phyloP scores from a whole-genome alignment of 2,797 vertebrate species.

The Poeciliopsis gracilis region DNA sequence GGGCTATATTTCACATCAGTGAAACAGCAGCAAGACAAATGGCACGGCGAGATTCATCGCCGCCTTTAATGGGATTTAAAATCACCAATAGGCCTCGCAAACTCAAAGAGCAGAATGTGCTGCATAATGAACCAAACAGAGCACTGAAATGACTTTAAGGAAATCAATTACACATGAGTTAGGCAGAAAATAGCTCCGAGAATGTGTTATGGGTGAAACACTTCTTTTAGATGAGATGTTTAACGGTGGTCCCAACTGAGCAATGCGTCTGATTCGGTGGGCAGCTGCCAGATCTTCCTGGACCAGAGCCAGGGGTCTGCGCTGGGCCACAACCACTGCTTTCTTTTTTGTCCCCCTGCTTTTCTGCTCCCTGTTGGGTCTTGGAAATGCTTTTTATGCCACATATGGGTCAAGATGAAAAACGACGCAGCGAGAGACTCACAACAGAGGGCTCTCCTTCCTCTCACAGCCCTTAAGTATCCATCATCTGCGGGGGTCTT shows the following conservation, averaged over 20 bases:
- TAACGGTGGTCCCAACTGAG: conserved; percentile 66
- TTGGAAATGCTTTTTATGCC: conserved; percentile 52
- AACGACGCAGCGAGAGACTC: conserved; percentile 48
- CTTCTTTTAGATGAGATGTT: conserved; percentile 62
- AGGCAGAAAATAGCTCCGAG: conserved; percentile 53
- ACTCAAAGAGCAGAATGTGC: conserved; percentile 63
- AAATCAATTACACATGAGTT: conserved; percentile 74
- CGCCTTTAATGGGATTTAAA: conserved; percentile 71
- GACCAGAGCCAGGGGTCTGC: conserved; percentile 53
- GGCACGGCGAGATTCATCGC: conserved; percentile 43
- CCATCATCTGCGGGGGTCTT: conserved; percentile 44
- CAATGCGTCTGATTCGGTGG: conserved; percentile 59
- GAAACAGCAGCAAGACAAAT: conserved; percentile 71
- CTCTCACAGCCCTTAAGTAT: conserved; percentile 50
- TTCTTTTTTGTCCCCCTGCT: conserved; percentile 36
- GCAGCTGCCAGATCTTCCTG: conserved; percentile 59
- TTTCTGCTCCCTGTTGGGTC: conserved; percentile 37
- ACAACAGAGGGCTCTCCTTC: conserved; percentile 39
- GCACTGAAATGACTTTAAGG: conserved; percentile 67
- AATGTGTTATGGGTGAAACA: conserved; percentile 68
- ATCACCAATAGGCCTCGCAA: conserved; percentile 65
- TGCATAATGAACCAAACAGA: conserved; percentile 73
- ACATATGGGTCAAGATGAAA: conserved; percentile 49
- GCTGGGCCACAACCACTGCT: conserved; percentile 50
- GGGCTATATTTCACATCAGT: conserved; percentile 62